phyloP scores from a whole-genome alignment of 2,113 vertebrate genomes.

The Elachura formosa region DNA sequence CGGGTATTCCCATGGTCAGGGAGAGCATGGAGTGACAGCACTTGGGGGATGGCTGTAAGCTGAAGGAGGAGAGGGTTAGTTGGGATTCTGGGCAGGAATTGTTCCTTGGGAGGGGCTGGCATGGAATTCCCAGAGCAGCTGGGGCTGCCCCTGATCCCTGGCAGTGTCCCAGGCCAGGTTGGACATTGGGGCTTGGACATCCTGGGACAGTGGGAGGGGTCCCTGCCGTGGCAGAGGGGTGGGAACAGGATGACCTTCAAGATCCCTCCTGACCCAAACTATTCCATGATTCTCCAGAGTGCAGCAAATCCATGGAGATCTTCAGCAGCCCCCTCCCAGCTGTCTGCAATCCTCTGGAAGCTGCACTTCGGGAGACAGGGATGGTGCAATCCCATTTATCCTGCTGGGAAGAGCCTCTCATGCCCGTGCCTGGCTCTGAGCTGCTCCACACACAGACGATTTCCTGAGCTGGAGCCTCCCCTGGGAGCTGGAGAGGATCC shows the following conservation, averaged over 20 bases:
- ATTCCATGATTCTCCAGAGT: accelerated
- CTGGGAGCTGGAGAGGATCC: slow-evolving; percentile 6
- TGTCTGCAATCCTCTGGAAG: background rate
- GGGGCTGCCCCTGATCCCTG: background rate
- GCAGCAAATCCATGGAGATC: background rate
- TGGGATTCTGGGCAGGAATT: background rate
- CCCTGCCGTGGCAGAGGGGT: background rate
- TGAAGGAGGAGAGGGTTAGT: accelerated
- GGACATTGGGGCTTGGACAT: background rate
- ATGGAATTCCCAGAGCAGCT: background rate
- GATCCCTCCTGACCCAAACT: background rate
- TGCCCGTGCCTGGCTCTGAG: background rate
- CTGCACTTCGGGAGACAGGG: background rate
- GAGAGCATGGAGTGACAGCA: background rate
- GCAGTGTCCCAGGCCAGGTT: background rate
- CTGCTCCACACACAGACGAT: background rate
- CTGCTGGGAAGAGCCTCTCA: background rate
- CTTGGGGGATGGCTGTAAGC: accelerated
- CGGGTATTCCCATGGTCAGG: background rate
- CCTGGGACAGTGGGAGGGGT: background rate
- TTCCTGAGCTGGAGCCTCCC: background rate
- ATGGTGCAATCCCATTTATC: background rate
- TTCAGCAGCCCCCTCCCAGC: background rate
- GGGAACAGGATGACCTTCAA: background rate
- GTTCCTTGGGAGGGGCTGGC: background rate